phyloP scores from a whole-genome alignment of 2,888 invertebrate genomes.

The Melanophora roralis region DNA sequence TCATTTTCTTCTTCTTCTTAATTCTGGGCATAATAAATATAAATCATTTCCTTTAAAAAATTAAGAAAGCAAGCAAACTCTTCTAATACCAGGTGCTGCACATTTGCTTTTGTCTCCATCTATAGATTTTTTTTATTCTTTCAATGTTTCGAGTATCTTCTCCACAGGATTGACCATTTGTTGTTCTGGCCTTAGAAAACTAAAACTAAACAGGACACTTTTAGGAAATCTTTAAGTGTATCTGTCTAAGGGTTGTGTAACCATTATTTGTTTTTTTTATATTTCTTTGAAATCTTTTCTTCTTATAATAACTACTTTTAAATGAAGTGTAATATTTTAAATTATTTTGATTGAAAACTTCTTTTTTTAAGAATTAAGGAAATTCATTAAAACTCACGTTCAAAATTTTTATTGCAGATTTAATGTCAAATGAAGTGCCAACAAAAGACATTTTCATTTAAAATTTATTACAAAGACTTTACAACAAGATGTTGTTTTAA shows the following conservation, averaged over 20 bases:
- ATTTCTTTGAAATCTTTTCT: not conserved
- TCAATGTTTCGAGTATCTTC: slow-evolving; percentile 14
- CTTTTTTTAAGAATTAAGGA: not conserved
- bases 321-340: slow-evolving; percentile 30
- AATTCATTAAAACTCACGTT: slow-evolving; percentile 33
- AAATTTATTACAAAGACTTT: not conserved
- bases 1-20: too few relatives aligned
- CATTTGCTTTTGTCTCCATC: slow-evolving; percentile 22
- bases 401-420: not conserved
- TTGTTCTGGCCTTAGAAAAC: not conserved
- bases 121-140: slow-evolving; percentile 8
- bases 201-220: not conserved
- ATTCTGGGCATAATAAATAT: not conserved
- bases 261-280: slow-evolving; percentile 6
- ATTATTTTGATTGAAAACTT: slow-evolving; percentile 23
- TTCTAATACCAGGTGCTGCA: slow-evolving; percentile 51
- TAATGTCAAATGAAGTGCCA: not conserved
- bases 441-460: not conserved
- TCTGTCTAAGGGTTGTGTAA: slow-evolving; percentile 2
- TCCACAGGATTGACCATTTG: slow-evolving; percentile 29
- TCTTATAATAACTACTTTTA: not conserved
- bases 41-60: not conserved
- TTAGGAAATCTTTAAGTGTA: not conserved
- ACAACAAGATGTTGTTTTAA: too few relatives aligned
- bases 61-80: slow-evolving; percentile 2